A percentile compares a stretch with the other conserved stretches of the same genome.
These are phyloP conservation scores for Nettapus auritus DNA, from an alignment of 2,113 vertebrate species.

Conservation along the genomic window DNA sequence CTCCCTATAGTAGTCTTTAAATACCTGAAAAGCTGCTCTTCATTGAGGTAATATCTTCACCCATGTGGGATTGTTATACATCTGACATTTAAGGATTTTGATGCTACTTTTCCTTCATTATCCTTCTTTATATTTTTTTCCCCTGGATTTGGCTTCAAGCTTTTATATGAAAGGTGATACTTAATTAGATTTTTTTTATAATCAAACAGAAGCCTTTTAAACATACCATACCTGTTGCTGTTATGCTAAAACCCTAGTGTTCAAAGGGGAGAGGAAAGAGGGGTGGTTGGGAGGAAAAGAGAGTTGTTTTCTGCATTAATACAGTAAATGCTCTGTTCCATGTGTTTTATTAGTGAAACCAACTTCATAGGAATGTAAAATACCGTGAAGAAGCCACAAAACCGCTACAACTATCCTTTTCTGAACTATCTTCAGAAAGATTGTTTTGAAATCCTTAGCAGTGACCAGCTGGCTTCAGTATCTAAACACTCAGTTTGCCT, in stretches of 20 bases:
- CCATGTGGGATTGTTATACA: not conserved
- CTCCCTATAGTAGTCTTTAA: not conserved
- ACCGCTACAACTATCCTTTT: not conserved
- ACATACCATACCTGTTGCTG: not conserved
- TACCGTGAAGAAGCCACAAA: not conserved
- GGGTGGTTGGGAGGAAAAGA: not conserved
- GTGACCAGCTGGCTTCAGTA: not conserved
- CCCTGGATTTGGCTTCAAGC: not conserved
- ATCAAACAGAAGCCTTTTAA: not conserved
- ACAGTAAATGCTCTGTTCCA: not conserved
- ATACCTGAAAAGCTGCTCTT: not conserved
- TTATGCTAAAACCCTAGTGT: not conserved
- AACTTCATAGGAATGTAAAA: not conserved
- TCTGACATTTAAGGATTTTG: not conserved
- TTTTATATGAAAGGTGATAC: not conserved
- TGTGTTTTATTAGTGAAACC: not conserved
- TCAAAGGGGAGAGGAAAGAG: not conserved
- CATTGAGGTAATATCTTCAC: not conserved
- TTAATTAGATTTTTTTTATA: not conserved
- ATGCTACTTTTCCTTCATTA: not conserved
- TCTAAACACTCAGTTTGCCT: not conserved
- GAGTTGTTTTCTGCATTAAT: not conserved
- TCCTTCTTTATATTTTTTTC: not conserved
- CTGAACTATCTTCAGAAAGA: not conserved
- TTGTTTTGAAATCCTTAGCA: not conserved